These are phyloP conservation scores for Glareola pratincola DNA, from an alignment of 2,113 vertebrate genomes.

Conservation along the genomic window DNA sequence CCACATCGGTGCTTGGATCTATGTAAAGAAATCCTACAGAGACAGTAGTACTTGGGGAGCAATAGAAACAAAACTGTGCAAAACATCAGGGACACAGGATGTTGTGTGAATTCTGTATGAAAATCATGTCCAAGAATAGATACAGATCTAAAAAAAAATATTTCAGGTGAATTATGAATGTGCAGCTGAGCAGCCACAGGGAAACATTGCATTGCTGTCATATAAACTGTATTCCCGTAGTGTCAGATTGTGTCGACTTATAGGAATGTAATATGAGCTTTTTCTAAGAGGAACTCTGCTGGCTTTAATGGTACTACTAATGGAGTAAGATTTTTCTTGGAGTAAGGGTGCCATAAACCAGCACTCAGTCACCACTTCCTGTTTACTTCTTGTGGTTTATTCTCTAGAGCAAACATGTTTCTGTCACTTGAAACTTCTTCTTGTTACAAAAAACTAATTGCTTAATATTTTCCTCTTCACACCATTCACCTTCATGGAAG, in stretches of 20 bases:
- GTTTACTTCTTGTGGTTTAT: conserved; percentile 22
- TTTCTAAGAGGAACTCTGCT: neutral
- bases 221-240: neutral
- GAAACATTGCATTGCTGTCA: neutral
- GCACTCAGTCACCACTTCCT: conserved; percentile 24
- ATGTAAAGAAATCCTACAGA: neutral
- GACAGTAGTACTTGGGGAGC: neutral
- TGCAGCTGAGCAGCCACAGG: neutral
- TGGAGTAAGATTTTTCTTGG: conserved; percentile 1
- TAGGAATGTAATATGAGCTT: neutral
- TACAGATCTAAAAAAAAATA: neutral
- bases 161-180: conserved; percentile 44
- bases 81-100: neutral
- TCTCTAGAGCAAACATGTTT: neutral
- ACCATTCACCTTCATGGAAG: neutral
- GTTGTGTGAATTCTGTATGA: neutral
- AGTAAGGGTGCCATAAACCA: neutral
- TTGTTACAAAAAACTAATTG: neutral
- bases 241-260: neutral
- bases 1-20: neutral
- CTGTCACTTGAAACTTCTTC: neutral
- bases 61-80: neutral
- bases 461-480: neutral
- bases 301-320: conserved; percentile 4
- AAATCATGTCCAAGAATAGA: conserved; percentile 28